Evolutionary conservation across 2,888 invertebrate genomes (phyloP).

Genomic region (Drosophila yooni): DNA sequence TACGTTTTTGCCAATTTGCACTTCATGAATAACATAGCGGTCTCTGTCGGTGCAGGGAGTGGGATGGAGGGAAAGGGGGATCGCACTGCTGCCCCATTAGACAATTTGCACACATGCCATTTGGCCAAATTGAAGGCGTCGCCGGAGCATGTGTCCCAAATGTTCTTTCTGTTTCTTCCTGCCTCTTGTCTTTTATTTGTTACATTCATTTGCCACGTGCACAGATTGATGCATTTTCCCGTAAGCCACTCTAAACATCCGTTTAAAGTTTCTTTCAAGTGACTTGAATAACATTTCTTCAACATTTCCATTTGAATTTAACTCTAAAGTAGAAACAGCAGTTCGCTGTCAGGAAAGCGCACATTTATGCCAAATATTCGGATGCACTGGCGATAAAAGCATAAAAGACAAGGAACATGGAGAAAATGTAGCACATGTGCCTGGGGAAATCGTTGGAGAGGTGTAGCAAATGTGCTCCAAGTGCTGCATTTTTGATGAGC

Average conservation of each 20-base stretch:
- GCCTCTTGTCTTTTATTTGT: constrained; percentile 12
- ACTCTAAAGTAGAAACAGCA: background rate
- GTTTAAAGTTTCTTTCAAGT: constrained; percentile 55
- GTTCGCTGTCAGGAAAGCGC: constrained; percentile 6
- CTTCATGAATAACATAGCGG: constrained; percentile 72
- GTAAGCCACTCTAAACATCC: constrained; percentile 48
- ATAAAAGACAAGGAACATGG: background rate
- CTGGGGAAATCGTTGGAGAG: constrained; percentile 12
- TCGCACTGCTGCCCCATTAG: constrained; percentile 66
- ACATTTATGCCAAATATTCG: constrained; percentile 45
- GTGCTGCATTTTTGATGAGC: constrained; percentile 57
- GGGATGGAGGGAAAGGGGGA: background rate
- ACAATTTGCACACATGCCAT: constrained; percentile 71
- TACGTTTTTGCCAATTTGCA: constrained; percentile 71
- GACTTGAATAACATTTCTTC: constrained; percentile 12
- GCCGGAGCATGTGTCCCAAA: constrained; percentile 41
- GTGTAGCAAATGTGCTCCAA: constrained; percentile 41
- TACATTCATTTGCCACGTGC: constrained; percentile 34
- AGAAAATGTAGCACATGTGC: constrained; percentile 22
- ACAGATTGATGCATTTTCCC: constrained; percentile 48
- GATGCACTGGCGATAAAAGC: constrained; percentile 22
- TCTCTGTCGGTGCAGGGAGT: background rate
- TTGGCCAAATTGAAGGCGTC: constrained; percentile 45
- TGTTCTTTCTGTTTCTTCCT: constrained; percentile 20
- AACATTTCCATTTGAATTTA: constrained; percentile 45